Evolutionary conservation across 2,113 vertebrate genomes (phyloP).

Genomic region (Recurvirostra avosetta): DNA sequence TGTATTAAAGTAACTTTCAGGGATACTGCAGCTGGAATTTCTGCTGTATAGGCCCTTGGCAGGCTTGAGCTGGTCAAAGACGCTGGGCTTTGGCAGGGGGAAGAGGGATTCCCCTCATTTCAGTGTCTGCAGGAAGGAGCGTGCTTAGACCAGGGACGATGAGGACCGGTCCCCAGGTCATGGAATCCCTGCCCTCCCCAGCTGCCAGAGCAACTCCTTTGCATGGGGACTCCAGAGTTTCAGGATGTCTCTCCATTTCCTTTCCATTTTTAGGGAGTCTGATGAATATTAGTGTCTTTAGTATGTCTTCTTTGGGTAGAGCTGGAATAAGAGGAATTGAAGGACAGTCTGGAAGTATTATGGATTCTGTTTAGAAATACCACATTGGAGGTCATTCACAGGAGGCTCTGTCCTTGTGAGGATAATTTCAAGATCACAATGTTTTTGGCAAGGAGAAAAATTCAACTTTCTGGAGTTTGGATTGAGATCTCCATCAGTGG

Average conservation of each 20-base stretch:
- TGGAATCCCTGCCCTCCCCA: background rate
- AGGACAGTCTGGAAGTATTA: background rate
- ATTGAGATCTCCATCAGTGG: background rate
- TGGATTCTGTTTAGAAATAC: background rate
- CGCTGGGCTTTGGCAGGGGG: background rate
- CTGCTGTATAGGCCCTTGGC: background rate
- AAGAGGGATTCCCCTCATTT: background rate
- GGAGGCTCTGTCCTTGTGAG: background rate
- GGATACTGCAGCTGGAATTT: background rate
- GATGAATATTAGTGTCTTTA: background rate
- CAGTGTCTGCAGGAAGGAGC: background rate
- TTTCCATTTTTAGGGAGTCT: background rate
- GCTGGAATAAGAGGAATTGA: background rate
- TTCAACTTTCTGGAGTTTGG: too few relatives aligned
- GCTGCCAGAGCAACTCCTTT: background rate
- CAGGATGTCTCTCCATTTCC: background rate
- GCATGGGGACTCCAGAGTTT: background rate
- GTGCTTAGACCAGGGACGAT: background rate
- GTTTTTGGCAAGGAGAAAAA: background rate
- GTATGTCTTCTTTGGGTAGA: background rate
- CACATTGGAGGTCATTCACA: background rate
- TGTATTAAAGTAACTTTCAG: background rate
- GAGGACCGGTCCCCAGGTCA: background rate
- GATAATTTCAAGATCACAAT: background rate
- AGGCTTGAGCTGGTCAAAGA: background rate